Evolutionary conservation across 2,888 invertebrate species (phyloP), one percentile per base, ranked within the genome.

Genomic region (Drosophila emarginata): DNA sequence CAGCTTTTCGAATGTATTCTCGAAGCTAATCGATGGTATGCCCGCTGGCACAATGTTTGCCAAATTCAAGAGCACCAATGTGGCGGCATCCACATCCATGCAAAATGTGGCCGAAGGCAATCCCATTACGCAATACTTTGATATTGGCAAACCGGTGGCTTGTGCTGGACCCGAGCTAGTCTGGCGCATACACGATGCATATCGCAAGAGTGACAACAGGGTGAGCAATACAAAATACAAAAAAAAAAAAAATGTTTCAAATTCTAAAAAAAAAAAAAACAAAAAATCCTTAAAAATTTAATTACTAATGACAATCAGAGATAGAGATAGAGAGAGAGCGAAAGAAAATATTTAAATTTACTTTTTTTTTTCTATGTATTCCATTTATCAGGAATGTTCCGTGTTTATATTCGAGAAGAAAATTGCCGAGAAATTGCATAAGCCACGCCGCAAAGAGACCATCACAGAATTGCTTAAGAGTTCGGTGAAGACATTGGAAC

Each of bases 321-420:
- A 39, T 9, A 32, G 11, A 9, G 26, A 32, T 2, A 11, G 32
- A 32, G 32, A 32, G 11, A 9, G 32, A 32, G 32, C 9, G 11
- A 11, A 4, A 1, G 1, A 4, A 9, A 9, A 32, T 32, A 9
- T 32, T 1, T 32, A 32, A 28, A 36, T n/a, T 37, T 45, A 1
- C 4, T 6, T 12, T 52, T 11, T 5, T 23, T 23, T 12, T 64
- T 15, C 2, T 14, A 2, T 40, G n/a, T n/a, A n/a, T n/a, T 60
- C 40, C 36, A 74, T 9, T 18, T 4, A 92, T 7, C 93, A 98
- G 98, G 97, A 97, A 92, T 97, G 96, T 74, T 98, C 98, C 0
- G 95, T 98, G 75, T 98, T 98, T 92, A 93, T 98, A 64, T 98
- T 98, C 91, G 98, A 98, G 92, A 98, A 98, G 91, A 95, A 96